These are phyloP conservation scores for Entomobrya proxima DNA, from an alignment of 2,888 invertebrate species.

Conservation along the genomic window DNA sequence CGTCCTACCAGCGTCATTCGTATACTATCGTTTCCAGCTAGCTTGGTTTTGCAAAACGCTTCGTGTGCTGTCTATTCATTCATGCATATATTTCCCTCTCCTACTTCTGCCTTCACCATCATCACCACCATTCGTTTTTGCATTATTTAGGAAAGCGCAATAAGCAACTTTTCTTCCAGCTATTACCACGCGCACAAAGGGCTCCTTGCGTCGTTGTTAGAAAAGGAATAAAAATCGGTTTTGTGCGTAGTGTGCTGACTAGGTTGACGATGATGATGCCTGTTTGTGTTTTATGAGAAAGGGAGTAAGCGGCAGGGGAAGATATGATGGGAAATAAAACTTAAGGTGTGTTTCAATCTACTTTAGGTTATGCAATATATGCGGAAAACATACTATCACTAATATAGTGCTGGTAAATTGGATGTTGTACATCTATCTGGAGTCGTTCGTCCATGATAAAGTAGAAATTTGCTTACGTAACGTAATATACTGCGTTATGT, in stretches of 20 bases:
- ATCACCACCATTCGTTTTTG: neutral
- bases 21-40: neutral
- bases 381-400: neutral
- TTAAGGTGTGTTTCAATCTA: constrained; percentile 26
- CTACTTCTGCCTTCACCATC: neutral
- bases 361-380: neutral
- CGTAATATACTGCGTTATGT: constrained; percentile 16
- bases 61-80: neutral
- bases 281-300: constrained; percentile 25
- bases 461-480: constrained; percentile 29
- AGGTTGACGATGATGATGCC: constrained; percentile 7
- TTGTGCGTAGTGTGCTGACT: constrained; percentile 13
- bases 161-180: constrained; percentile 7
- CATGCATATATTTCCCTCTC: neutral
- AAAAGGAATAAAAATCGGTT: constrained; percentile 20
- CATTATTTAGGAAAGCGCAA: constrained; percentile 20
- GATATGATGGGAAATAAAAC: constrained; percentile 10
- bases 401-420: neutral
- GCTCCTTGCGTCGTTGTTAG: neutral
- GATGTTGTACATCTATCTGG: neutral
- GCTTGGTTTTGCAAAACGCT: neutral
- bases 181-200: neutral
- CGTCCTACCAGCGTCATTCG: neutral
- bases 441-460: neutral
- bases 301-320: neutral